phyloP scores from a whole-genome alignment of 2,113 vertebrate species.

The Poeciliopsis occidentalis region DNA sequence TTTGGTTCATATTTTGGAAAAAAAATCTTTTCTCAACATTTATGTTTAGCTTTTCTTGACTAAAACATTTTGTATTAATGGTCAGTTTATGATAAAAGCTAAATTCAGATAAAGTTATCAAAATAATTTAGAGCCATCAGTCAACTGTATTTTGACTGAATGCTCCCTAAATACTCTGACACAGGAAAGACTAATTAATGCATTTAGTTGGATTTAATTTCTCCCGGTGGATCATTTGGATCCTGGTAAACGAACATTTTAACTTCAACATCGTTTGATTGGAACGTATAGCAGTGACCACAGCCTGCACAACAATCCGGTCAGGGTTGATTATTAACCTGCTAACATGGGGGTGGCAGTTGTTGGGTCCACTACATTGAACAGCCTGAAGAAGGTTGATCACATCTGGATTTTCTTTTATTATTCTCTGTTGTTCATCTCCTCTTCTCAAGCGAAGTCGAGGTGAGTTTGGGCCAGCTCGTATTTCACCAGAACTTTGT shows the following conservation, averaged over 20 bases:
- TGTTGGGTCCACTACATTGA: conserved; percentile 21
- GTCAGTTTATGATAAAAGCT: background rate
- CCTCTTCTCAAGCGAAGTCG: background rate
- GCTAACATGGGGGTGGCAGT: conserved; percentile 24
- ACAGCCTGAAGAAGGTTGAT: conserved; percentile 16
- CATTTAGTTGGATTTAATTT: background rate
- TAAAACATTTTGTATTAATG: background rate
- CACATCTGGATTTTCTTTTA: conserved; percentile 31
- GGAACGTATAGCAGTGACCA: background rate
- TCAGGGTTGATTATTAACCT: conserved; percentile 53
- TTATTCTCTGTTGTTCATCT: conserved; percentile 14
- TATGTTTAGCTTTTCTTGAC: background rate
- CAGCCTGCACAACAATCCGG: too few relatives aligned
- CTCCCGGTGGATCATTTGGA: background rate
- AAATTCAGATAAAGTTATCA: background rate
- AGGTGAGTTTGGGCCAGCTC: conserved; percentile 37
- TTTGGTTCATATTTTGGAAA: background rate
- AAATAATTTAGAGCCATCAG: background rate
- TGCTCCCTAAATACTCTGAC: background rate
- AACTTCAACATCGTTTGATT: background rate
- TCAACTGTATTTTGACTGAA: background rate
- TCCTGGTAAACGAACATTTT: background rate
- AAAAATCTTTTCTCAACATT: too few relatives aligned
- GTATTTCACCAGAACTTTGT: background rate
- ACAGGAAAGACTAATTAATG: background rate